Conservation (phyloP, 2,113 vertebrate genomes). For the Chloebia gouldiae region DNA sequence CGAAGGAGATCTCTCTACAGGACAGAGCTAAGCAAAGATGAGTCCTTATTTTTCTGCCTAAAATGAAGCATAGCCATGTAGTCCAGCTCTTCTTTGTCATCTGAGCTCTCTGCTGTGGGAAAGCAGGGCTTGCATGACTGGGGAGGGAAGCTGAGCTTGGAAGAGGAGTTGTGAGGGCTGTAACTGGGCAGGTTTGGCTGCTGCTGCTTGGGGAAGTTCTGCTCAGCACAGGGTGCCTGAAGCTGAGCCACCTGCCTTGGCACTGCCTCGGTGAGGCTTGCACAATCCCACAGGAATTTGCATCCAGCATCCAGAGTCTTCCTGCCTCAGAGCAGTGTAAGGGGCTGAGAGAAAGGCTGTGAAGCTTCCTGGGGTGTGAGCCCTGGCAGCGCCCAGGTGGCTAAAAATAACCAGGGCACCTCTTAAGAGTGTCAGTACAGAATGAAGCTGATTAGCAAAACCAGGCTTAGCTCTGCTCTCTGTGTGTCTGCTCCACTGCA, state of each 20-base stretch:
- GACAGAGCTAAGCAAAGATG: neutral
- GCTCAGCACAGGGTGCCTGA: neutral
- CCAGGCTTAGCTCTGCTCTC: neutral
- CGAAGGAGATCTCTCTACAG: accelerated
- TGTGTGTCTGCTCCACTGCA: neutral
- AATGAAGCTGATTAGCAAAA: conserved; percentile 15
- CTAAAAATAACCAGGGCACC: conserved; percentile 32
- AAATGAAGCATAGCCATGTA: neutral
- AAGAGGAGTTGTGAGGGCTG: neutral
- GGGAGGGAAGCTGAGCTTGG: neutral
- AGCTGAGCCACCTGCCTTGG: neutral
- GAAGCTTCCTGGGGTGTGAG: neutral
- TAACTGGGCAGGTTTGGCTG: neutral
- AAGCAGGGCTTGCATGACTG: neutral
- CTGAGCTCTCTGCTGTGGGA: neutral
- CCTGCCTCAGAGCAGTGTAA: neutral
- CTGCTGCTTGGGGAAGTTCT: neutral
- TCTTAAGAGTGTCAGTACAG: neutral
- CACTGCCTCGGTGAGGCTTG: neutral
- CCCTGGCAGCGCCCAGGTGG: conserved; percentile 15
- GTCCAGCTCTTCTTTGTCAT: neutral
- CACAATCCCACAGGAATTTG: neutral
- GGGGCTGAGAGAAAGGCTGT: neutral
- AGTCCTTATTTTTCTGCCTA: neutral
- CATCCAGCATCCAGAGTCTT: neutral